phyloP scores from a whole-genome alignment of 2,888 invertebrate species.

The Leucozona laternaria region DNA sequence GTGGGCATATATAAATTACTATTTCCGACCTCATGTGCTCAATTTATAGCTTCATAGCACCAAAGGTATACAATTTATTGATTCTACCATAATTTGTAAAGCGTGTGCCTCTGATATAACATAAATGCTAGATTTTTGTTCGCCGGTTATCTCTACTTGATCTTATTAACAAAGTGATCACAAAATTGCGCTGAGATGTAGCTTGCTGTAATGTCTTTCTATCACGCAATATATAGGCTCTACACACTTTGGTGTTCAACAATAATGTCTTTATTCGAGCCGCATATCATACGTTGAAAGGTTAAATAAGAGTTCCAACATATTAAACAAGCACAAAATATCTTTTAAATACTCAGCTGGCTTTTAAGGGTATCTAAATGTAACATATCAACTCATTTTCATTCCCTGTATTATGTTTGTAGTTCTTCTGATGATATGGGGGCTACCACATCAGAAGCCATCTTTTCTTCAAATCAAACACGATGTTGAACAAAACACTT shows the following conservation, averaged over 20 bases:
- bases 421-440: neutral
- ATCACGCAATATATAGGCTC: slow-evolving; percentile 49
- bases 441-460: slow-evolving; percentile 61
- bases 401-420: neutral
- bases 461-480: slow-evolving; percentile 46
- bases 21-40: neutral
- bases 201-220: slow-evolving; percentile 31
- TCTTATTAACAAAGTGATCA: slow-evolving; percentile 1
- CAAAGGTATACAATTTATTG: slow-evolving; percentile 4
- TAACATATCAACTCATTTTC: neutral
- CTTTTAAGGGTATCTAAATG: neutral
- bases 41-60: neutral
- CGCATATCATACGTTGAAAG: slow-evolving; percentile 56
- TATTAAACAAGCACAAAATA: neutral
- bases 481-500: slow-evolving; percentile 67
- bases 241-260: slow-evolving; percentile 38
- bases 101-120: slow-evolving; percentile 57
- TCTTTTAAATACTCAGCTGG: slow-evolving; percentile 31
- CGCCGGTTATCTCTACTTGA: slow-evolving; percentile 10
- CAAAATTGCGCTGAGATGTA: neutral
- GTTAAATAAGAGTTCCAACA: slow-evolving; percentile 35
- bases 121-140: neutral
- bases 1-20: neutral
- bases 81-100: slow-evolving; percentile 55
- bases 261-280: slow-evolving; percentile 25